Evolutionary conservation across 2,113 vertebrate genomes (phyloP).

Genomic region (Crotalus tigris): DNA sequence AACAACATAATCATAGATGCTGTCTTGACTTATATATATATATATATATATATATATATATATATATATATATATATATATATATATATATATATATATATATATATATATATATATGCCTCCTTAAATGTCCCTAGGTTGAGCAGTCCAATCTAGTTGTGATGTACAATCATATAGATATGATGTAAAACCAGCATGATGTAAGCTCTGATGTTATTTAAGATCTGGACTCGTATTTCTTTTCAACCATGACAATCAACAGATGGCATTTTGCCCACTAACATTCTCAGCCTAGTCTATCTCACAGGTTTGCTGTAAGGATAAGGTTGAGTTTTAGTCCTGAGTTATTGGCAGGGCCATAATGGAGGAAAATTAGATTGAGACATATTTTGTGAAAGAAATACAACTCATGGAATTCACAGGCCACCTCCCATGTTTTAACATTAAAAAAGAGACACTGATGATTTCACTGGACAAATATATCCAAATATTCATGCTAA

Average conservation of each 20-base stretch:
- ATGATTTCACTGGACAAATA: not conserved
- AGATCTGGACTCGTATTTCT: not conserved
- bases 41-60: not conserved
- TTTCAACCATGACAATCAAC: not conserved
- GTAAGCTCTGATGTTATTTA: not conserved
- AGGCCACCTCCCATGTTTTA: not conserved
- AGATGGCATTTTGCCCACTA: not conserved
- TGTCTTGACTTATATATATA: not conserved
- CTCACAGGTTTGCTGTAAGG: not conserved
- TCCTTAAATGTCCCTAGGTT: not conserved
- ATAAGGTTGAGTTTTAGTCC: not conserved
- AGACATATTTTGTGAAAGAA: not conserved
- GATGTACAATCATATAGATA: not conserved
- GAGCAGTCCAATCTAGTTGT: not conserved
- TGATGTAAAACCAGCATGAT: not conserved
- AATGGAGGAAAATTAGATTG: not conserved
- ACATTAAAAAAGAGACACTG: not conserved
- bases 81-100: not conserved
- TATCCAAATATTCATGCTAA: not conserved
- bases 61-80: not conserved
- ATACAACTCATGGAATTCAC: too few relatives aligned
- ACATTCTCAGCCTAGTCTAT: not conserved
- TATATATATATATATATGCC: not conserved
- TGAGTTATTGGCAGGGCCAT: not conserved
- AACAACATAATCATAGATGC: not conserved